These are phyloP conservation scores for Addax nasomaculatus DNA, from an alignment of 2,113 vertebrate species.

Conservation along the genomic window DNA sequence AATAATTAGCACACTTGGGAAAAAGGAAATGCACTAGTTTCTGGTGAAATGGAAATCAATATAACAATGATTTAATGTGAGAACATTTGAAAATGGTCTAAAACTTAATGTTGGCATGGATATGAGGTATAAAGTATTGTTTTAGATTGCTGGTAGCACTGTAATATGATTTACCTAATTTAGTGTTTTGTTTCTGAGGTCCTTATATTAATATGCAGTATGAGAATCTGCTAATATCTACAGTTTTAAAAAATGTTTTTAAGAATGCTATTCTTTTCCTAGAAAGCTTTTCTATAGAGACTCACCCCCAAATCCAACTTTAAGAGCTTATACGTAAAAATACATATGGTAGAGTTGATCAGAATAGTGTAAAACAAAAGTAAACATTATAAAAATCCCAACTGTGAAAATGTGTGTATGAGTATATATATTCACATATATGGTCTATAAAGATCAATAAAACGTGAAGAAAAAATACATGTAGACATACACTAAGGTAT, in stretches of 20 bases:
- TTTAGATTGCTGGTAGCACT: background rate
- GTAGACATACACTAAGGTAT: background rate
- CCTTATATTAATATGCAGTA: background rate
- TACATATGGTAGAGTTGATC: background rate
- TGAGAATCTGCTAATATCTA: background rate
- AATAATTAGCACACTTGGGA: background rate
- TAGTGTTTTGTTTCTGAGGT: background rate
- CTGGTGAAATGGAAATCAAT: background rate
- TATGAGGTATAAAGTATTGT: background rate
- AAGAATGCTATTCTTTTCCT: background rate
- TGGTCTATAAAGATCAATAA: background rate
- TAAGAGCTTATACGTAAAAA: background rate
- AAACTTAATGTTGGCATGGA: background rate
- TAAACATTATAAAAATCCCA: background rate
- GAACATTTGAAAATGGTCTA: background rate
- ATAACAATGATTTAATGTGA: background rate
- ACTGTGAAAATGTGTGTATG: background rate
- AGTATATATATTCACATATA: background rate
- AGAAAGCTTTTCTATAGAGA: background rate
- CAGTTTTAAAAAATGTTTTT: background rate
- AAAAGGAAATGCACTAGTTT: background rate
- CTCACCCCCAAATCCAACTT: background rate
- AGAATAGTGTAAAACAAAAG: background rate
- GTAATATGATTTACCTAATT: background rate
- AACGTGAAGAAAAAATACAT: background rate